These are phyloP conservation scores for Apeira syringaria DNA, from an alignment of 2,888 invertebrate species.

Conservation along the genomic window DNA sequence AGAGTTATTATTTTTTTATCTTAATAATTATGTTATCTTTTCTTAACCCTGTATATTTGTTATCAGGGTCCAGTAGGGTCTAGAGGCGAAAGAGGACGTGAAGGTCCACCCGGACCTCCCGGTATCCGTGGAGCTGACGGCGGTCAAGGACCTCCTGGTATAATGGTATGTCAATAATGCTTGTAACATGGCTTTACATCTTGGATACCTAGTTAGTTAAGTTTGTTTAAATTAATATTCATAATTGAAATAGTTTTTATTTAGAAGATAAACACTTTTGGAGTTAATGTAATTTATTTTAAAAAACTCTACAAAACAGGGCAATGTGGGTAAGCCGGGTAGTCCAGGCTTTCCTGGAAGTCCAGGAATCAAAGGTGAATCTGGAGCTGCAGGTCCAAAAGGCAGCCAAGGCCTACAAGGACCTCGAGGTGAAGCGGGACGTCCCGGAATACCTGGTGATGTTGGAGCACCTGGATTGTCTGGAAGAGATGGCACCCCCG, in stretches of 20 bases:
- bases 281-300: too few species aligned
- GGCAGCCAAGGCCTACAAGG: slow-evolving; percentile 93
- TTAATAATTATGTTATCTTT: too few species aligned
- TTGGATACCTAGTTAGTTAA: too few species aligned
- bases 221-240: too few species aligned
- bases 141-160: slow-evolving; percentile 89
- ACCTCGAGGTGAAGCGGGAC: slow-evolving; percentile 90
- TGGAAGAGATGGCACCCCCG: slow-evolving; percentile 92
- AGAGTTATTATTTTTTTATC: too few species aligned
- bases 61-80: slow-evolving; percentile 89
- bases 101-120: slow-evolving; percentile 90
- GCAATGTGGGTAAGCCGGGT: slow-evolving; percentile 91
- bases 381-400: slow-evolving; percentile 89
- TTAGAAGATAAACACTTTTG: too few species aligned
- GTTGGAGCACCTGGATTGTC: slow-evolving; percentile 88
- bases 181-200: too few species aligned
- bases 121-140: slow-evolving; percentile 92
- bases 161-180: slow-evolving; percentile 79
- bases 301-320: slow-evolving; percentile 75
- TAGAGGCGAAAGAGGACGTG: slow-evolving; percentile 92
- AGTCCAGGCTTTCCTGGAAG: slow-evolving; percentile 93
- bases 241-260: too few species aligned
- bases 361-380: slow-evolving; percentile 92
- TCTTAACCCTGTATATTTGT: too few species aligned
- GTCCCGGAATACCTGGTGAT: slow-evolving; percentile 90